Evolutionary conservation across 2,113 vertebrate genomes (phyloP), one percentile per base, ranked within the genome.

Genomic region (Balaenoptera acutorostrata): DNA sequence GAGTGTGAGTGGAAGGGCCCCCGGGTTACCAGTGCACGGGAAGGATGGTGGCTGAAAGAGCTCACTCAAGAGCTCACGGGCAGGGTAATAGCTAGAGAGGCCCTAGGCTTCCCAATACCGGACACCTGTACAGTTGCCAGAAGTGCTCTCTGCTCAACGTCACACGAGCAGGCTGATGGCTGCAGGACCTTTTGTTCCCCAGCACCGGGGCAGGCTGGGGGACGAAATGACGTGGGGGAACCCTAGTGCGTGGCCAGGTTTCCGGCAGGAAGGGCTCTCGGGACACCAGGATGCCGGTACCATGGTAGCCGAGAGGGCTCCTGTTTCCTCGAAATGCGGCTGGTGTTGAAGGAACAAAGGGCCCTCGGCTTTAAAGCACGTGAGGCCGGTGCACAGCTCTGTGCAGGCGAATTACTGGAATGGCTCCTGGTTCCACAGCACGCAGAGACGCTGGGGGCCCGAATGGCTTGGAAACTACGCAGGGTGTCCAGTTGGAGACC

Each of bases 171-270:
- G 13, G 44, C n/a, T 66, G 27, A 85, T 31, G 71, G 86, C 49
- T 17, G 8, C 18, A 29, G 33, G 44, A 36, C 66, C 25, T 6
- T 23, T 23, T 68, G 7, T 57, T 85, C 20, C 14, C 36, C 23
- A 17, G 55, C 44, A 81, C 31, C 1, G 1, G 0, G 18, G 57
- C 11, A 69, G 18, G 46, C 36, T 78, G 39, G n/a, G 18, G 6
- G 55, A 63, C 3, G 20, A 97, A 86, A 81, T 92, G 36, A 81
- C 17, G 63, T 8, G 15, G 55, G 71, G 64, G 33, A 72, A 41
- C 8, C 33, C n/a, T 11, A 87, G 57, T 21, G 15, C 4, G 31
- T 41, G 36, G 39, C 25, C 15, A 69, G 49, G 63, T 75, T 95
- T 96, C 71, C 74, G 31, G 74, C 1, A 11, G 89, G 33, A 88